Percentiles rank a stretch among this genome's conserved stretches.
phyloP scores from a whole-genome alignment of 2,797 vertebrate species.

The Xiphorhynchus erythropygius region DNA sequence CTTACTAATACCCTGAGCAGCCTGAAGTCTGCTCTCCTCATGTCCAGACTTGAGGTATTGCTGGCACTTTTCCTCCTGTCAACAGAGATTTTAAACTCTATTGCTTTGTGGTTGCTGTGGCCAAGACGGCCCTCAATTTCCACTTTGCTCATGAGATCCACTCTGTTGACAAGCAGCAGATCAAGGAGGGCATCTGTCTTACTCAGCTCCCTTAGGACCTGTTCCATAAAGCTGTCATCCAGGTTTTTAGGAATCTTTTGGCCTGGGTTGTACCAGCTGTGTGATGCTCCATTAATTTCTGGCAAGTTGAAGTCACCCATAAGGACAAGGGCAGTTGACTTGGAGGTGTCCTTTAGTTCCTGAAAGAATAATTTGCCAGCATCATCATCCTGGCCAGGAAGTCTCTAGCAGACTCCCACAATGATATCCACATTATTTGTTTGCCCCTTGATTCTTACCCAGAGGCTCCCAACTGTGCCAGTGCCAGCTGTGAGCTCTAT shows the following conservation, averaged over 20 bases:
- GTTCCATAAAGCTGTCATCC: no score
- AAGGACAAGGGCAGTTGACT: neutral
- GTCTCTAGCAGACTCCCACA: neutral
- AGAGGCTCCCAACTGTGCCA: neutral
- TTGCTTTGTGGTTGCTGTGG: no score
- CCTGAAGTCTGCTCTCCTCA: neutral
- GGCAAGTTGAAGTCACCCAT: neutral
- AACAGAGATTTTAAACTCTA: no score
- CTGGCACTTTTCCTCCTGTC: no score
- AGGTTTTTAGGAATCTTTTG: no score
- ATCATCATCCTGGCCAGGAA: neutral
- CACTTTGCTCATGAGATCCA: no score
- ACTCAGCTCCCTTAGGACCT: no score
- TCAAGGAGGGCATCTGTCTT: no score
- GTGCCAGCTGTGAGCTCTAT: neutral
- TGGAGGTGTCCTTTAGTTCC: neutral
- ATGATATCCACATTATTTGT: neutral
- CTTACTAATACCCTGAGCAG: neutral
- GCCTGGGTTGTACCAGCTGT: no score
- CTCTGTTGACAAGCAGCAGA: no score
- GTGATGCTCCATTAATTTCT: neutral
- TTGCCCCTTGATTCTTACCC: neutral
- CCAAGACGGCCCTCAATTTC: no score
- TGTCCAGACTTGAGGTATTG: neutral
- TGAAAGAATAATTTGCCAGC: neutral